A percentile compares a stretch with the other conserved stretches of the same genome.
These are phyloP conservation scores for Ceratotherium simum DNA, from an alignment of 2,113 vertebrate species.

Conservation along the genomic window DNA sequence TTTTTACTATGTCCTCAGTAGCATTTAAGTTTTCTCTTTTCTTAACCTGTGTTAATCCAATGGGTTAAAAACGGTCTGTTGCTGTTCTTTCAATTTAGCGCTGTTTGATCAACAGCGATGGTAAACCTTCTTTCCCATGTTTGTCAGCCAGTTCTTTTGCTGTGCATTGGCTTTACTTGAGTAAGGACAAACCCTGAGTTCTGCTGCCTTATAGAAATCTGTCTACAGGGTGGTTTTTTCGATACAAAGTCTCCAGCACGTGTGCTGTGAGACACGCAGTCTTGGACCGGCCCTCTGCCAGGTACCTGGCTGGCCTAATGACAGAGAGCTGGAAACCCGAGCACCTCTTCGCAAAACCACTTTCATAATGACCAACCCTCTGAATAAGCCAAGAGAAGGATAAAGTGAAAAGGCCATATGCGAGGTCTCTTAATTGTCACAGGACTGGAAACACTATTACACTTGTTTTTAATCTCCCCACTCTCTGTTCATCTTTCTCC, in stretches of 20 bases:
- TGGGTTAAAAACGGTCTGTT: neutral
- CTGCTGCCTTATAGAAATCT: slow-evolving; percentile 56
- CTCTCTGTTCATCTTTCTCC: slow-evolving; percentile 83
- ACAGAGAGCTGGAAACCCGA: slow-evolving; percentile 85
- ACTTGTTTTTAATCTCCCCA: slow-evolving; percentile 84
- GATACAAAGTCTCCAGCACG: slow-evolving; percentile 43
- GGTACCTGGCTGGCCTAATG: slow-evolving; percentile 74
- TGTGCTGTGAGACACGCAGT: slow-evolving; percentile 40
- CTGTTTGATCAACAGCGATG: neutral
- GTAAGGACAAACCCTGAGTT: slow-evolving; percentile 31
- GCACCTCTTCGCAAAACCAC: slow-evolving; percentile 83
- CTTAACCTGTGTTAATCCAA: neutral
- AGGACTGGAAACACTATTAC: slow-evolving; percentile 85
- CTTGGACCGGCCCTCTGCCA: neutral
- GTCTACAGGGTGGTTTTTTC: slow-evolving; percentile 67
- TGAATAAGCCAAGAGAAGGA: slow-evolving; percentile 88
- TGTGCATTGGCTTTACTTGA: neutral
- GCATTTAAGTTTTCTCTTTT: neutral
- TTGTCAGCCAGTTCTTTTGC: neutral
- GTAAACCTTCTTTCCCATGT: neutral
- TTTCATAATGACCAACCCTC: slow-evolving; percentile 86
- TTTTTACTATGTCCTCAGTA: neutral
- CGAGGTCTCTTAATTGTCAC: slow-evolving; percentile 83
- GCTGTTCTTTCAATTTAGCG: neutral
- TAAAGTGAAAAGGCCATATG: slow-evolving; percentile 88